phyloP scores from a whole-genome alignment of 1,140 invertebrate species.

The Neodiprion lecontei region DNA sequence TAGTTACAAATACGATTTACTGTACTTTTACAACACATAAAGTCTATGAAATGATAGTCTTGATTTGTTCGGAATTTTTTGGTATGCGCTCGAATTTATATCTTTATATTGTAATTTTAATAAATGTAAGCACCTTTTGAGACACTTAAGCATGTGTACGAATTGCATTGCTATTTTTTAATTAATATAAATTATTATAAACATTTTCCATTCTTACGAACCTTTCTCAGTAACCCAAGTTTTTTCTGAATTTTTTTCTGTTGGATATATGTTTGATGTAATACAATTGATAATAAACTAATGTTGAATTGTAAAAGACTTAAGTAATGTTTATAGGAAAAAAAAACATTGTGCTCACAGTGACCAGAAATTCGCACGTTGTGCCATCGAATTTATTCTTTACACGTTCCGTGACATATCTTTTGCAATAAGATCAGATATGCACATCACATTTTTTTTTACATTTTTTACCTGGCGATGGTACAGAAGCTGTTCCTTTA shows the following conservation, averaged over 20 bases:
- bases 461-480: slow-evolving; percentile 74
- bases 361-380: neutral
- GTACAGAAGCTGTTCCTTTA: slow-evolving; percentile 80
- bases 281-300: neutral
- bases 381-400: neutral
- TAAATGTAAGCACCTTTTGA: no score
- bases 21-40: no score
- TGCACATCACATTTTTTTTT: slow-evolving; percentile 6
- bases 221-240: slow-evolving; percentile 5
- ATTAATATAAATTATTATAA: neutral
- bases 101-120: no score
- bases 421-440: neutral
- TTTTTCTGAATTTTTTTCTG: slow-evolving; percentile 3
- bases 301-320: neutral
- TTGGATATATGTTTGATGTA: neutral
- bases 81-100: no score
- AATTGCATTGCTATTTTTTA: neutral
- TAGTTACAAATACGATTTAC: no score
- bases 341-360: slow-evolving; percentile 3
- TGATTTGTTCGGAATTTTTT: no score
- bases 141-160: neutral
- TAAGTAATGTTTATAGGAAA: neutral
- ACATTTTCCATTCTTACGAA: neutral
- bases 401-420: slow-evolving; percentile 3
- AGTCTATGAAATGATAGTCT: no score